Base-by-base conservation (phyloP, 2,888 invertebrate genomes). In the Chrysopilus asiliformis region DNA sequence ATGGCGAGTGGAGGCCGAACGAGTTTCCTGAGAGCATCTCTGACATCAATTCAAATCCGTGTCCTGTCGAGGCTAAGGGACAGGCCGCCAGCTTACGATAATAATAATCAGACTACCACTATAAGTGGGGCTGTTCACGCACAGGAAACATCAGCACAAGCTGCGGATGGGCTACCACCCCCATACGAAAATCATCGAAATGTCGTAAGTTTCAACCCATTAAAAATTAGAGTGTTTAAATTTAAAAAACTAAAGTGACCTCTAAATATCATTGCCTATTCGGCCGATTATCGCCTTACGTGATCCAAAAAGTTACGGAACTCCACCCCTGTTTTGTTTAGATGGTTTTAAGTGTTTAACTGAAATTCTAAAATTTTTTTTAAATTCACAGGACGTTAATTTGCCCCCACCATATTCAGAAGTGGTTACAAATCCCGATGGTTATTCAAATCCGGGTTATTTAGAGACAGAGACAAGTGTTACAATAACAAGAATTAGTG, bases 51-150 rank as follows among this genome's bases (percentile, higher is more conserved):
- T 16, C 50, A 52, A 39, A 44, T 48, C 9, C 32, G 49, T 15
- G 45, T 52, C 2, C 7, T 52, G 14, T 39, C 47, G 5, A 41
- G 49, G 18, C 25, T 52, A 29, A 42, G 49, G 15, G 49, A 52
- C 38, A 41, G 51, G 12, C 51, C 51, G 2, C 51, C 51, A 26
- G 20, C 46, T 1, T 52, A 52, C 39, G 47, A n/a, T n/a, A n/a
- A n/a, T n/a, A n/a, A 47, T n/a, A 34, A 24, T 25, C 25, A 17
- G 12, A 9, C 34, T n/a, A 34, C 22, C 10, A 3, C 36, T 13
- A 10, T 20, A 22, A 24, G 12, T 13, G 19, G 10, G 8, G 24
- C 13, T 18, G 10, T 6, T 18, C 31, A 12, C 13, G 5, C 29
- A 5, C 9, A 16, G 24, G 5, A 12, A 3, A 25, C 24, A 12